Evolutionary conservation across 2,797 vertebrate species (phyloP), one percentile per base, ranked within the genome.

Genomic region (Tenualosa thibaudeaui): DNA sequence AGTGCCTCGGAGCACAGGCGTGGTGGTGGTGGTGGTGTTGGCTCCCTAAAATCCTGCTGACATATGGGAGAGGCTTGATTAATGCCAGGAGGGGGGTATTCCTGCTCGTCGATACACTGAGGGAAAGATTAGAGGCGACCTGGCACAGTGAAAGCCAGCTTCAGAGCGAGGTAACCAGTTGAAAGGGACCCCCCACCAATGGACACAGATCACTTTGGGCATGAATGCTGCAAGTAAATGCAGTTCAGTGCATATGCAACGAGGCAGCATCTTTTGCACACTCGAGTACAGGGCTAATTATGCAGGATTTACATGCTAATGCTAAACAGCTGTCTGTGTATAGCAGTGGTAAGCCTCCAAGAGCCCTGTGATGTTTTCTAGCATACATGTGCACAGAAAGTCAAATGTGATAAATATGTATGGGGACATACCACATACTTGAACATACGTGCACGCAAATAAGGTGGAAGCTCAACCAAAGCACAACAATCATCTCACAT

Each of bases 401-500:
- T 40, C 68, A 75, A 75, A 75, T 6, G 13, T 75, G 68, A 75
- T 75, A 6, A 75, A 40, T 43, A 40, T 43, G 68, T 12, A 75
- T 75, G 17, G 68, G 31, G 56, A 3, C 40, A 43, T 31, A 75
- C 68, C 65, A 75, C 68, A 75, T 75, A 6, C 68, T 75, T 75
- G 31, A 75, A 43, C 13, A 9, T 17, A 40, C 40, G 31, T 91
- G 91, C 92, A 91, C 88, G 90, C 89, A 83, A 53, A 54, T 24
- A 46, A 6, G 43, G 71, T 65, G 71, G 78, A 81, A 86, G 12
- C 26, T 37, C 65, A 71, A 13, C 15, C 13, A 75, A 5, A 75
- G 68, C 10, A 40, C 5, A 60, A 12, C 24, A 84, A 83, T 82
- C 4, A 17, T 17, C 13, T 5, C 31, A 40, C 60, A 17, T 65